Conservation (phyloP, 2,888 invertebrate species). For the Tetragnatha montana region DNA sequence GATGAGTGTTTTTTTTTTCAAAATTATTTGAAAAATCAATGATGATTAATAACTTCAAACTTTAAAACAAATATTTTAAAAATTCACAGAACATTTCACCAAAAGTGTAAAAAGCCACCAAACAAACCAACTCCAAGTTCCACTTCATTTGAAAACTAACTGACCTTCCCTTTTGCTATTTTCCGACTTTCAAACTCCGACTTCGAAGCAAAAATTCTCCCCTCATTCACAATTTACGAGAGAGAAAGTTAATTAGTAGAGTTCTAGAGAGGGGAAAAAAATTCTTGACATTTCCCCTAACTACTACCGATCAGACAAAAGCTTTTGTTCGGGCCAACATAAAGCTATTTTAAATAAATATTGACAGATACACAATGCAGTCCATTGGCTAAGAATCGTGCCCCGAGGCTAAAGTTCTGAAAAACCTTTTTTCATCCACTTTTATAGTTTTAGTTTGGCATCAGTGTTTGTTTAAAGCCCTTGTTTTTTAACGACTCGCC, state of each 20-base stretch:
- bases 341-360: conserved; percentile 30
- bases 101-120: too few species aligned
- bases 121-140: too few species aligned
- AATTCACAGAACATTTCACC: too few species aligned
- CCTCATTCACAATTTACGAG: not conserved
- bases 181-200: not conserved
- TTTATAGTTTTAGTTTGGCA: not conserved
- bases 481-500: not conserved
- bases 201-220: not conserved
- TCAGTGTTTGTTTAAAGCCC: conserved; percentile 1
- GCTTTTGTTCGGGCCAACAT: not conserved
- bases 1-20: too few species aligned
- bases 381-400: not conserved
- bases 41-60: too few species aligned
- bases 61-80: too few species aligned
- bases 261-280: not conserved
- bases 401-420: not conserved
- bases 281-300: not conserved
- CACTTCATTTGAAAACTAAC: too few species aligned
- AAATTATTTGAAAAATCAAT: too few species aligned
- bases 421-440: not conserved
- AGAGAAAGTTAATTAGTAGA: not conserved
- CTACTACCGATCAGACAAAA: not conserved
- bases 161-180: not conserved
- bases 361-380: conserved; percentile 1